Base-by-base conservation (phyloP, 2,113 vertebrate genomes). In the Anoplopoma fimbria region DNA sequence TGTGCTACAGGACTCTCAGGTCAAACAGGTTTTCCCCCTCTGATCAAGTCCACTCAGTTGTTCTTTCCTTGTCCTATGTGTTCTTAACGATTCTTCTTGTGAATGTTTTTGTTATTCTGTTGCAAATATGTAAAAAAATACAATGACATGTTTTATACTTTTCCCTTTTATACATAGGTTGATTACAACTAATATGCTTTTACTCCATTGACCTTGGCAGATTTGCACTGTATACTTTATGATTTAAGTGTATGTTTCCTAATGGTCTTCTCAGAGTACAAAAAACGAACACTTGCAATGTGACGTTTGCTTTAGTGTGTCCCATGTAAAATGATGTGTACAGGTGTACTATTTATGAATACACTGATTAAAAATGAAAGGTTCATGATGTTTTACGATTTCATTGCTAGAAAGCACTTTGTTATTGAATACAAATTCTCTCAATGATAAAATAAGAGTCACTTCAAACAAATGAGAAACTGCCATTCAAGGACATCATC, bases 311-410 rank as follows among this genome's bases (percentile, higher is more conserved):
- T 76, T 87, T 74, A 57, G 45, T 82, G 34, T 86, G 77, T 81
- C 80, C 63, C 49, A 27, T 91, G 76, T 88, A 87, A 86, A 90
- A 87, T 85, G 33, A 84, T 69, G 55, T 93, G 89, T 91, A 92
- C 86, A 93, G 91, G 85, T 83, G 63, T 89, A 77, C 80, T 94
- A 94, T 94, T 94, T 94, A 94, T 93, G 87, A 87, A 88, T 69
- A 68, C 89, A 89, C 70, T 87, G 84, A 93, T 92, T 93, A 89
- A 94, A 91, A 72, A 75, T 76, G 23, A 76, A 79, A 79, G 9
- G 29, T 79, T 62, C 70, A 71, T 77, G 38, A 83, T 71, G 33
- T 23, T 71, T 61, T 77, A 76, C 74, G 62, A 73, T 68, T 82
- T 82, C 75, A 72, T 83, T 92, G 74, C 33, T 78, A 29, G 55